These are phyloP conservation scores for Hylaeus anthracinus DNA, from an alignment of 1,140 invertebrate species.

Conservation along the genomic window DNA sequence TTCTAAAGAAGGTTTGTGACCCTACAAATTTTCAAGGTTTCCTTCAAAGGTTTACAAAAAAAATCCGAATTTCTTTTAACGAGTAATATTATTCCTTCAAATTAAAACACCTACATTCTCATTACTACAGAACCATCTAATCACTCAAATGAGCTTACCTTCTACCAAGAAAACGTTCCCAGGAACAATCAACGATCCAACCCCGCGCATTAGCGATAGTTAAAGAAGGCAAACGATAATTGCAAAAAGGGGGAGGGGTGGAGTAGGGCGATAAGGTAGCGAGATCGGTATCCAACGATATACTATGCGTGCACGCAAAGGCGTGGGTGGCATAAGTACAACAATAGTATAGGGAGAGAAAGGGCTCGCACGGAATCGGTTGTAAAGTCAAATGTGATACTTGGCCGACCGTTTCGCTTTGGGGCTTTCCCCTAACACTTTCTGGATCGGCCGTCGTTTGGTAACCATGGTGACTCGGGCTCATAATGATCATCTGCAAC, in stretches of 20 bases:
- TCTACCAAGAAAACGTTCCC: no score
- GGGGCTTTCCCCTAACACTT: slow-evolving; percentile 68
- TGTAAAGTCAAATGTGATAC: slow-evolving; percentile 79
- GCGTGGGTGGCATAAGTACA: slow-evolving; percentile 66
- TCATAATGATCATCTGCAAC: slow-evolving; percentile 80
- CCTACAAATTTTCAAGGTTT: no score
- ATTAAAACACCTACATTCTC: no score
- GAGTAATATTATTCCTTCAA: no score
- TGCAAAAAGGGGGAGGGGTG: background rate
- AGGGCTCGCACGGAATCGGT: slow-evolving; percentile 64
- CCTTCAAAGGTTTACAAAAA: no score
- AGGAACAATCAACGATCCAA: background rate
- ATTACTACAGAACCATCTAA: no score
- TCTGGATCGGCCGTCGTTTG: slow-evolving; percentile 68
- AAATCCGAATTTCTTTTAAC: no score
- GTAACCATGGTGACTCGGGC: slow-evolving; percentile 79
- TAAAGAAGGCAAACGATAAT: slow-evolving; percentile 3
- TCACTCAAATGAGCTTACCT: no score
- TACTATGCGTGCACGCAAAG: background rate
- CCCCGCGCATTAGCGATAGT: background rate
- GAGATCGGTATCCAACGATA: background rate
- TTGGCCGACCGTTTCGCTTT: slow-evolving; percentile 75
- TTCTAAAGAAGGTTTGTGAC: no score
- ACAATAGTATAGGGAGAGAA: slow-evolving; percentile 64
- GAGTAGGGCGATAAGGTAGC: slow-evolving; percentile 7